Conservation (phyloP, 2,888 invertebrate genomes). For the Chymomyza procnemis region DNA sequence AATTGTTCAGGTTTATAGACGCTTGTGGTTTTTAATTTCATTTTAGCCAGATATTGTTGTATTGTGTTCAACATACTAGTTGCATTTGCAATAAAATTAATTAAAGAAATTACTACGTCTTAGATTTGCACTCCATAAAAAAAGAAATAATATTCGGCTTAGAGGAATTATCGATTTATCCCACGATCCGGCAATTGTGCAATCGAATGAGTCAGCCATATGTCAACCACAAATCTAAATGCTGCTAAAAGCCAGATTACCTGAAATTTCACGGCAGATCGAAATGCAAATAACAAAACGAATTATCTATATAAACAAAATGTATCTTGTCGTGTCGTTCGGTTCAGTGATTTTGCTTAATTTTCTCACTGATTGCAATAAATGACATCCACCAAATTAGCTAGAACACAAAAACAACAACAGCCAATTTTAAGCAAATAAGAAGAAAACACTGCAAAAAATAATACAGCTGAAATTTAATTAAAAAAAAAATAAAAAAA, state of each 20-base stretch:
- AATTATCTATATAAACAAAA: constrained; percentile 31
- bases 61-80: too few species aligned
- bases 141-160: neutral
- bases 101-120: too few species aligned
- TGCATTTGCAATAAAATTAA: too few species aligned
- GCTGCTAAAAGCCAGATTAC: constrained; percentile 44
- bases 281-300: constrained; percentile 16
- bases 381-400: constrained; percentile 50
- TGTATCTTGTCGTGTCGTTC: constrained; percentile 15
- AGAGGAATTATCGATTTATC: neutral
- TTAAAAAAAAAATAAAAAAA: constrained; percentile 19
- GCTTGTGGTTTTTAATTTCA: too few species aligned
- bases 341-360: constrained; percentile 39
- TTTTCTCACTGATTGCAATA: constrained; percentile 67
- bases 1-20: too few species aligned
- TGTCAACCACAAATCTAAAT: neutral
- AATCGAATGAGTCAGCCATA: neutral
- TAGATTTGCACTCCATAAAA: too few species aligned
- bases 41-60: too few species aligned
- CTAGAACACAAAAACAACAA: constrained; percentile 25
- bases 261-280: constrained; percentile 53
- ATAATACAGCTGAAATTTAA: constrained; percentile 8
- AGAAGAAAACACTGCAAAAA: constrained; percentile 25
- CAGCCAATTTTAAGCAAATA: constrained; percentile 10
- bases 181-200: neutral